Evolutionary conservation across 2,113 vertebrate species (phyloP), one percentile per base, ranked within the genome.

Genomic region (Cynoglossus semilaevis): DNA sequence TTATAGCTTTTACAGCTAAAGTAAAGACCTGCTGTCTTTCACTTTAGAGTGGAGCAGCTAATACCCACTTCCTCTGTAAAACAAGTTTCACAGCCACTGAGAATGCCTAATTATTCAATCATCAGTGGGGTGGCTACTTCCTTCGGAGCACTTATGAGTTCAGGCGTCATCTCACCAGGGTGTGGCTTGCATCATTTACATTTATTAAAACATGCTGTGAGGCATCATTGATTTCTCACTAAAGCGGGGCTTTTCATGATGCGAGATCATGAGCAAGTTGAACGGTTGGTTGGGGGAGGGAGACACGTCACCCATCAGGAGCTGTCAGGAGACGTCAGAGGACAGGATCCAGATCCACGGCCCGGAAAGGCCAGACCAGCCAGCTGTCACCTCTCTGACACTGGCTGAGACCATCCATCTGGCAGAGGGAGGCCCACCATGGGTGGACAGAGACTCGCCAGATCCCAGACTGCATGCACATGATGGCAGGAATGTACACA

Each of bases 361-460:
- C 79, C 74, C 70, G 79, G 59, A 84, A 76, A 83, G 72, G 78
- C 82, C 80, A 42, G 75, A 83, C 80, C 79, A 73, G 81, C 75
- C 85, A 88, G 86, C 86, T 87, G 88, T 86, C 87, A 89, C 85
- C 83, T 83, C 80, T 57, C 77, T 72, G 86, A 87, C 85, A 83
- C 77, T 72, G 79, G 83, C 78, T 79, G 81, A 91, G 85, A 83
- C 78, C 82, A 81, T 88, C 86, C 87, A 88, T 88, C 85, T 90
- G 88, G 84, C 66, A 67, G 70, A 66, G 70, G 53, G 86, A 84
- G 83, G 85, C 87, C 81, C 71, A 73, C 83, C 70, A 46, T 54
- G 74, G 84, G 77, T 63, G 73, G 67, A 76, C 70, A 82, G 70
- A 61, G 79, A 61, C 74, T 56, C 34, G 38, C 75, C 79, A 78